These are phyloP conservation scores for Manacus vitellinus DNA, from an alignment of 2,113 vertebrate species.

Conservation along the genomic window DNA sequence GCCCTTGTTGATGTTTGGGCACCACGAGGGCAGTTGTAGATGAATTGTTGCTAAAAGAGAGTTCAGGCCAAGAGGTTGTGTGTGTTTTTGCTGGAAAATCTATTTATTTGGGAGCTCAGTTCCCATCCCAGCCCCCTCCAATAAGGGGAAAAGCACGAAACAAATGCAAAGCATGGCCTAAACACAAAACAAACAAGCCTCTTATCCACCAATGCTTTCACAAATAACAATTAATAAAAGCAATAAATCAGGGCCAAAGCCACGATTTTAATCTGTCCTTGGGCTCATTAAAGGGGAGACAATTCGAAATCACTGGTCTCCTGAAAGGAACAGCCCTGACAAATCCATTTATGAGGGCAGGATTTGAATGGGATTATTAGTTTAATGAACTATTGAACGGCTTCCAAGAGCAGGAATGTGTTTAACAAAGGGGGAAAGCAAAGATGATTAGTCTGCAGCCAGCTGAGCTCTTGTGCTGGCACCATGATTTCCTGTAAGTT, in stretches of 20 bases:
- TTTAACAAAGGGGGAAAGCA: slow-evolving; percentile 13
- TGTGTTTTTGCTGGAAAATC: background rate
- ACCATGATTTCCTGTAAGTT: background rate
- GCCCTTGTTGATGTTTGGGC: background rate
- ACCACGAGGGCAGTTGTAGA: background rate
- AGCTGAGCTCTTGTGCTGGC: slow-evolving; percentile 14
- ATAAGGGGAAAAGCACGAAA: background rate
- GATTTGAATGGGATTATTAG: slow-evolving; percentile 20
- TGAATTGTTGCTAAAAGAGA: background rate
- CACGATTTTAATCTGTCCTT: slow-evolving; percentile 3
- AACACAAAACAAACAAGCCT: background rate
- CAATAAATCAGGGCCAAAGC: background rate
- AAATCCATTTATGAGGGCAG: slow-evolving; percentile 4
- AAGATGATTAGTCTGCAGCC: slow-evolving; percentile 20
- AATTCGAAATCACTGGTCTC: background rate
- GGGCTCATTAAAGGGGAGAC: slow-evolving; percentile 23
- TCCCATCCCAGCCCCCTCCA: background rate
- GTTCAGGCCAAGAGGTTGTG: background rate
- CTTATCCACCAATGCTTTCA: background rate
- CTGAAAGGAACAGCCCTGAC: background rate
- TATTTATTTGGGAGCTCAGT: background rate
- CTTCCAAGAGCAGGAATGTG: slow-evolving; percentile 39
- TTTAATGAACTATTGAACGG: background rate
- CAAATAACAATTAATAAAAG: slow-evolving; percentile 1
- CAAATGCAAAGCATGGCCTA: background rate